Conservation (phyloP, 1,140 invertebrate species). For the Callitettix versicolor region DNA sequence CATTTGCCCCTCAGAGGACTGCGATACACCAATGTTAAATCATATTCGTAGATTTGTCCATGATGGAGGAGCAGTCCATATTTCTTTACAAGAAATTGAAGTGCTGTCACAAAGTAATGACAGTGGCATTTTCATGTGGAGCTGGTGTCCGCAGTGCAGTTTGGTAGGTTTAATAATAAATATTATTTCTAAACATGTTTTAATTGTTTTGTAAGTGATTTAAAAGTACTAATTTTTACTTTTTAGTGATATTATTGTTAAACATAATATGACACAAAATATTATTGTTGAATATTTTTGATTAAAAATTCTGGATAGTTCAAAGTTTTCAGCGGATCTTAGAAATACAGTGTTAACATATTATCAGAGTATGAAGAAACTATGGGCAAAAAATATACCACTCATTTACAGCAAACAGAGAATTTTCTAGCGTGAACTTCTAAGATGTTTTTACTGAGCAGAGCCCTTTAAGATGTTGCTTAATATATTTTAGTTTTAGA, state of each 20-base stretch:
- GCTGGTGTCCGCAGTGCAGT: slow-evolving; percentile 68
- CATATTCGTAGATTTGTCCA: slow-evolving; percentile 79
- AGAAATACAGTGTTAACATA: too few species aligned
- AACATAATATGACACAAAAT: not conserved
- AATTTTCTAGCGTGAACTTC: too few species aligned
- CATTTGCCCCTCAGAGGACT: slow-evolving; percentile 68
- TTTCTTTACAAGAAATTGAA: slow-evolving; percentile 47
- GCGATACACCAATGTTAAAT: slow-evolving; percentile 74
- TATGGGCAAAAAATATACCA: too few species aligned
- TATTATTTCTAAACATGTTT: not conserved
- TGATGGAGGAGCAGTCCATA: slow-evolving; percentile 59
- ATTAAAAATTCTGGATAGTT: too few species aligned
- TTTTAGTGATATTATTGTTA: not conserved
- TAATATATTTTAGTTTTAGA: too few species aligned
- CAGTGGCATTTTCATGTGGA: slow-evolving; percentile 75
- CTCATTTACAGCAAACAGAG: too few species aligned
- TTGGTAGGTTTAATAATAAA: slow-evolving; percentile 35
- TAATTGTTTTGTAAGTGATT: not conserved
- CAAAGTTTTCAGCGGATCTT: too few species aligned
- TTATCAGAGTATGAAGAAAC: too few species aligned
- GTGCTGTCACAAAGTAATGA: slow-evolving; percentile 29
- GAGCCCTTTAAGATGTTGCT: too few species aligned
- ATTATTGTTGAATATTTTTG: too few species aligned
- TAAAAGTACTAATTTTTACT: slow-evolving; percentile 1
- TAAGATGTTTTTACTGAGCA: too few species aligned